Evolutionary conservation across 1,140 invertebrate genomes (phyloP).

Genomic region (Drosophila mojavensis): DNA sequence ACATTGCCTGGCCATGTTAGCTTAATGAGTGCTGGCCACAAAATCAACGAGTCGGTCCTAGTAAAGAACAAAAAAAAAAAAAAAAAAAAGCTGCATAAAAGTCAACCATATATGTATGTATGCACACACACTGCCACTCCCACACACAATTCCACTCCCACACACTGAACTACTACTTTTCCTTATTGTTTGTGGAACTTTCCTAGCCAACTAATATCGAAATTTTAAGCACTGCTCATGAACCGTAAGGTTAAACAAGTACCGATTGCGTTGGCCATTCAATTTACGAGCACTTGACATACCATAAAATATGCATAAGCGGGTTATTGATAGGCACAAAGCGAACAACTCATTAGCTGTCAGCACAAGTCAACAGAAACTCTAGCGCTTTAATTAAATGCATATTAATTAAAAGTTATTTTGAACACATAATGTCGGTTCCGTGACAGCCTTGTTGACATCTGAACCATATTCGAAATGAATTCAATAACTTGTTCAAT

Average conservation of each 20-base stretch:
- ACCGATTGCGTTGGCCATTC: too few species aligned
- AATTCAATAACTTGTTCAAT: not conserved
- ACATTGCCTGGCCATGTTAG: conserved; percentile 59
- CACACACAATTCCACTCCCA: not conserved
- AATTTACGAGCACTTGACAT: not conserved
- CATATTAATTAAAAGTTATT: conserved; percentile 18
- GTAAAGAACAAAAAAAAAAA: conserved; percentile 60
- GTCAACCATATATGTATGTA: conserved; percentile 1
- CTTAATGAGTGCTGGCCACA: conserved; percentile 77
- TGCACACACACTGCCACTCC: not conserved
- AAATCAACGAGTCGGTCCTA: conserved; percentile 76
- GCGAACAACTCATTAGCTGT: not conserved
- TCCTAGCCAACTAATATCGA: not conserved
- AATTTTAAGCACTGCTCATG: conserved; percentile 18
- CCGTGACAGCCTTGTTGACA: not conserved
- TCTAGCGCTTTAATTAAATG: conserved; percentile 8
- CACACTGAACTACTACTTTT: conserved; percentile 35
- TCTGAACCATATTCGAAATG: not conserved
- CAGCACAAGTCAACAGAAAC: not conserved
- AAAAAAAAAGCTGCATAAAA: conserved; percentile 48
- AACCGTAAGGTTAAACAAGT: conserved; percentile 1
- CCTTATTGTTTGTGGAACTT: not conserved
- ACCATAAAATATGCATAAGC: not conserved
- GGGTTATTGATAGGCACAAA: conserved; percentile 14
- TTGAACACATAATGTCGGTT: not conserved